These are phyloP conservation scores for Standfussiana lucernea DNA, from an alignment of 2,888 invertebrate genomes.

Conservation along the genomic window DNA sequence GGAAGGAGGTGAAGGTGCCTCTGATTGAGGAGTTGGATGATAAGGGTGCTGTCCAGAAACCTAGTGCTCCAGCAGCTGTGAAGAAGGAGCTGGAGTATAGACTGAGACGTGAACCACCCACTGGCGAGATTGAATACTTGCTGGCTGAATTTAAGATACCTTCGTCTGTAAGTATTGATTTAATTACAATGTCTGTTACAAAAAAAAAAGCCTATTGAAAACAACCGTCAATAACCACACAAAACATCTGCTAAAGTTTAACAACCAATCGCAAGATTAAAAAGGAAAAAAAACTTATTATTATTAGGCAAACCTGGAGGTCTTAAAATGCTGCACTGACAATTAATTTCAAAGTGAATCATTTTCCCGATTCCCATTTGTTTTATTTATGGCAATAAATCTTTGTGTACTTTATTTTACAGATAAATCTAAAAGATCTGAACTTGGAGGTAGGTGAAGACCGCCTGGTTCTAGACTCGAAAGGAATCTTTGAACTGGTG, in stretches of 20 bases:
- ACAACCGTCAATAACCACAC: no score
- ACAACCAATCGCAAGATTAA: no score
- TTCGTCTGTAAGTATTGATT: conserved; percentile 85
- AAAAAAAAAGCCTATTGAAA: neutral
- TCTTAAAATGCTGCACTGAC: neutral
- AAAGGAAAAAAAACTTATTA: no score
- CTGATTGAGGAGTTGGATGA: conserved; percentile 92
- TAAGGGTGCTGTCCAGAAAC: conserved; percentile 65
- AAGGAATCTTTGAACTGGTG: conserved; percentile 90
- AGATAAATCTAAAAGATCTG: conserved; percentile 92
- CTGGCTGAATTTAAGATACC: conserved; percentile 92
- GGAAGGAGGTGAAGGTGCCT: conserved; percentile 78
- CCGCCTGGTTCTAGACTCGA: conserved; percentile 92
- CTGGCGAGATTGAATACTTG: conserved; percentile 89
- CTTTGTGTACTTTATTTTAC: conserved; percentile 53
- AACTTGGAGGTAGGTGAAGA: conserved; percentile 94
- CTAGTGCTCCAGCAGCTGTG: conserved; percentile 50
- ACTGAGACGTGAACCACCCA: conserved; percentile 90
- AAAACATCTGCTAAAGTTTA: no score
- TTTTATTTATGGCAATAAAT: neutral
- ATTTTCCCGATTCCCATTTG: neutral
- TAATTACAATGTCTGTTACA: neutral
- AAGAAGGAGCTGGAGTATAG: conserved; percentile 90
- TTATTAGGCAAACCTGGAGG: neutral
- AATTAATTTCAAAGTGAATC: neutral